Base-by-base conservation (phyloP, 2,888 invertebrate species). In the Aphelenchoides bicaudatus region DNA sequence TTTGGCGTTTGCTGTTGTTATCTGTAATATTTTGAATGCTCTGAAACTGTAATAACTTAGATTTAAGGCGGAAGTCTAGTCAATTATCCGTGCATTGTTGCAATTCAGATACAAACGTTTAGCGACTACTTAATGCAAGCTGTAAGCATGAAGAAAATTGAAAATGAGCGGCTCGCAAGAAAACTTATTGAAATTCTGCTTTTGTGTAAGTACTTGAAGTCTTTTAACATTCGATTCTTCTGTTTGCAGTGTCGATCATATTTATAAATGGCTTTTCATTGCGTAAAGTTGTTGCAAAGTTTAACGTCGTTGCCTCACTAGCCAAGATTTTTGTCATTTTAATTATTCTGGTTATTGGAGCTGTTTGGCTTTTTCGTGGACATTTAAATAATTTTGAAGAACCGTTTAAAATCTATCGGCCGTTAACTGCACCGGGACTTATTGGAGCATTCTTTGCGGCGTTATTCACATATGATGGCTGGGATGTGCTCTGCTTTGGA, bases 401-500 rank as follows among this genome's bases (percentile, higher is more conserved):
- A 0, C 65, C 68, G 3, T 73, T 73, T 39, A 13, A 47, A 13
- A 43, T 39, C 29, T 27, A 30, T 28, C 30, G n/a, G 13, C n/a
- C n/a, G n/a, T 63, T 27, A 10, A 25, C 30, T n/a, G 6, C 63
- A 21, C 39, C 23, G 8, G 29, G 63, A 25, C 23, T 74, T 43
- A 69, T 73, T 0, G 59, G 59, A 10, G 74, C 74, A 19, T 58
- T 74, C 2, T 68, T 74, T 47, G 72, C 73, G 37, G 73, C 50
- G 4, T 39, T 65, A 31, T 63, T 57, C 39, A 48, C 51, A 31
- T 65, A 73, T 49, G 65, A 61, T 49, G 65, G 66, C 16, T 74
- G 74, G 74, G 74, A 74, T 51, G 65, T 74, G 53, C 60, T 74
- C 38, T 74, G 73, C 52, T 74, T 68, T 51, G 73, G 73, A 52